Base-by-base conservation (phyloP, 2,888 invertebrate species). In the Halictus ligatus region DNA sequence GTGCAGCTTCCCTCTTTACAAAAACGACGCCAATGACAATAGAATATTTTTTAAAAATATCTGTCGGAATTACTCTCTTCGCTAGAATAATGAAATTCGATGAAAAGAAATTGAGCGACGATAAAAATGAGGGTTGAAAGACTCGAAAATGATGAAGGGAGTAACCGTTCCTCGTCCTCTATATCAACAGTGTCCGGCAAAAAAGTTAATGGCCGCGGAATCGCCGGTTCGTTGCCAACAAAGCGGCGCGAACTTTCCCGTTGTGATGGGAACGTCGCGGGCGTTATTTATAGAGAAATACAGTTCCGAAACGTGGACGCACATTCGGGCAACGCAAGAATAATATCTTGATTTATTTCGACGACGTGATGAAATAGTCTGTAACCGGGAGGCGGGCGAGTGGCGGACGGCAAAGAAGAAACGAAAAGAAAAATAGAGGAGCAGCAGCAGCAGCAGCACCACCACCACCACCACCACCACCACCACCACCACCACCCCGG, bases 261-360 rank as follows among this genome's bases (percentile, higher is more conserved):
- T 69, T 46, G 76, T 79, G 78, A 83, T 77, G 75, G 76, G 67
- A 87, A 83, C 75, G 83, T 81, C 80, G 74, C 80, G 48, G 15
- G 58, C 78, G 67, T 83, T 80, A 81, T 87, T 86, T 83, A 75
- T 76, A 69, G 69, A 15, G 77, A 83, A 86, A 80, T 80, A 78
- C 74, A 60, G 76, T 86, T 74, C 69, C 46, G 40, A 76, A 75
- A 77, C 21, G 69, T 48, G 35, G 69, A 73, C 21, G 72, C 74
- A 35, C 67, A 77, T 80, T 58, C 77, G 58, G 46, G 74, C 71
- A 73, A 78, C 77, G 75, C n/a, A 69, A 73, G 75, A 86, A 83
- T 81, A 85, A 86, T 79, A 87, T 80, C 80, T 86, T 78, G 87
- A 87, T 83, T 86, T 78, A 77, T 82, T 71, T 71, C 74, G 60